phyloP scores from a whole-genome alignment of 2,888 invertebrate species.

The Marasmarcha lunaedactyla region DNA sequence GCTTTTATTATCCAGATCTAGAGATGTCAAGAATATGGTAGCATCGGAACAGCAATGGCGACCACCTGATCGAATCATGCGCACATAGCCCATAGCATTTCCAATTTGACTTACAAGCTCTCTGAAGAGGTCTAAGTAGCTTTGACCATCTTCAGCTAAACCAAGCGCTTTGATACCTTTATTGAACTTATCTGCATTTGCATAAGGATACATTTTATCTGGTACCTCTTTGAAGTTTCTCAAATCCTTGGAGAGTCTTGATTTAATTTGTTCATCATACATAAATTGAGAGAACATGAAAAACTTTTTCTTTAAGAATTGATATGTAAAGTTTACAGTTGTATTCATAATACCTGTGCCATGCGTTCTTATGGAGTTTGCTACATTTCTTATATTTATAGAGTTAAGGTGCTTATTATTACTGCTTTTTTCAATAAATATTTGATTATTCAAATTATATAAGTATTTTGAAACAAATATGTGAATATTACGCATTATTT shows the following conservation, averaged over 20 bases:
- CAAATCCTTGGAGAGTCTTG: conserved; percentile 89
- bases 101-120: conserved; percentile 94
- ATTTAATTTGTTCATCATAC: conserved; percentile 98
- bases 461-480: conserved; percentile 93
- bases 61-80: conserved; percentile 93
- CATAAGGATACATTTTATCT: conserved; percentile 81
- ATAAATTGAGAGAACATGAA: conserved; percentile 96
- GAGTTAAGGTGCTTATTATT: conserved; percentile 95
- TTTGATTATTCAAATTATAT: conserved; percentile 96
- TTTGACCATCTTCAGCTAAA: conserved; percentile 81
- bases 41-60: conserved; percentile 93
- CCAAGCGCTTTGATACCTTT: conserved; percentile 91
- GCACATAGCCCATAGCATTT: conserved; percentile 95
- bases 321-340: conserved; percentile 92
- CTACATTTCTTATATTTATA: conserved; percentile 93
- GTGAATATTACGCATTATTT: conserved; percentile 97
- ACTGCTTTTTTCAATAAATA: conserved; percentile 92
- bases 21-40: conserved; percentile 88
- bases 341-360: conserved; percentile 97
- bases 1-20: conserved; percentile 66
- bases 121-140: conserved; percentile 93
- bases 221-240: conserved; percentile 84
- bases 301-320: conserved; percentile 93
- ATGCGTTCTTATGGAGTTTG: conserved; percentile 96
- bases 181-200: conserved; percentile 94